Percentiles rank a stretch among this genome's conserved stretches.
These are phyloP conservation scores for Drosophila yooni DNA, from an alignment of 2,888 invertebrate genomes.

Conservation along the genomic window DNA sequence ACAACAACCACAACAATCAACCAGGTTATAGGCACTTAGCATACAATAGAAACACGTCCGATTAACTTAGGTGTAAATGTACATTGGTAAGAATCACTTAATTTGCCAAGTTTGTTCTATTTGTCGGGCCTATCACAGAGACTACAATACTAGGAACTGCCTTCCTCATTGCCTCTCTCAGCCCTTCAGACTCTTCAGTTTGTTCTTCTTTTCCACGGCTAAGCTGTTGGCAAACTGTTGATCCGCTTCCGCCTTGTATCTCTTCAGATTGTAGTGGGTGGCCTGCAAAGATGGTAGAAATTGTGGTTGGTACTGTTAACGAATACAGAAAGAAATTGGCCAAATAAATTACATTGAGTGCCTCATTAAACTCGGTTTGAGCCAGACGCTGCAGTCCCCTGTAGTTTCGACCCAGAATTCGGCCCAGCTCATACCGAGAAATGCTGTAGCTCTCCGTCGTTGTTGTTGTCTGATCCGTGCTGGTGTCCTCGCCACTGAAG, in stretches of 20 bases:
- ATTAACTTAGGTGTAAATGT: neutral
- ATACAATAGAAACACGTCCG: neutral
- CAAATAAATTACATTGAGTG: constrained; percentile 80
- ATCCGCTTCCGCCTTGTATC: constrained; percentile 81
- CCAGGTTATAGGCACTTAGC: neutral
- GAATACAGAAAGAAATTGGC: neutral
- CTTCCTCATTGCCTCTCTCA: constrained; percentile 18
- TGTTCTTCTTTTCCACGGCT: constrained; percentile 77
- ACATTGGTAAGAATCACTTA: neutral
- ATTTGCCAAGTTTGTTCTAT: neutral
- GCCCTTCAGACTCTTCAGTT: constrained; percentile 72
- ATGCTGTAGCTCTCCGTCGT: constrained; percentile 83
- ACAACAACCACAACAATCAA: constrained; percentile 6
- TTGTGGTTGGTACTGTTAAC: neutral
- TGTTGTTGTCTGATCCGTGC: constrained; percentile 62
- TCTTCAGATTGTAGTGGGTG: constrained; percentile 82
- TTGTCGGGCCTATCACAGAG: constrained; percentile 12
- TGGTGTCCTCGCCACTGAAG: constrained; percentile 40
- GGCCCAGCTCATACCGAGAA: constrained; percentile 83
- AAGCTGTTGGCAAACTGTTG: constrained; percentile 83
- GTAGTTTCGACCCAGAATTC: constrained; percentile 83
- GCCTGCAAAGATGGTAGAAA: constrained; percentile 66
- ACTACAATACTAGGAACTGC: constrained; percentile 1
- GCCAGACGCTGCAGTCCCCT: constrained; percentile 83
- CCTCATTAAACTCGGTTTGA: constrained; percentile 82